A percentile compares a stretch with the other conserved stretches of the same genome.
Conservation (phyloP, 2,113 vertebrate genomes). For the Muntiacus muntjak region DNA sequence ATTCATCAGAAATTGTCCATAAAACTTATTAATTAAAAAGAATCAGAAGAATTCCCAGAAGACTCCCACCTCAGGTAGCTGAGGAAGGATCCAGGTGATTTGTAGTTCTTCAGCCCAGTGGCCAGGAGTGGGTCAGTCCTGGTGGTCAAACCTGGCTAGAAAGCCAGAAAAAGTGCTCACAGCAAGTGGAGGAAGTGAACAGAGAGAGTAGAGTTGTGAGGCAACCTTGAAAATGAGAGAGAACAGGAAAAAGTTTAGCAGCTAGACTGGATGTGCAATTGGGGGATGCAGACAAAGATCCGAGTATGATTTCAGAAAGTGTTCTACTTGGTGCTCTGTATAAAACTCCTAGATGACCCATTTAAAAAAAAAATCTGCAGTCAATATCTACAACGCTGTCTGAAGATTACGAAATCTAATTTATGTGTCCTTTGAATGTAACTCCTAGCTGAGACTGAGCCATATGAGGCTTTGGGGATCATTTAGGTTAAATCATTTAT, state of each 20-base stretch:
- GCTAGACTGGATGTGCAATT: neutral
- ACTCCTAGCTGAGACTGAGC: neutral
- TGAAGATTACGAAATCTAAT: neutral
- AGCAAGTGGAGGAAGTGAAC: neutral
- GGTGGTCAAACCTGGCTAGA: neutral
- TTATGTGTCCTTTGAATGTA: neutral
- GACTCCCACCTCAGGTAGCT: neutral
- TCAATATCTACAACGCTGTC: neutral
- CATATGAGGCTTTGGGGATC: neutral
- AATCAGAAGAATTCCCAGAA: neutral
- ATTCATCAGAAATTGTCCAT: neutral
- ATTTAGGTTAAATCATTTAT: conserved; percentile 29
- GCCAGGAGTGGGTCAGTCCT: neutral
- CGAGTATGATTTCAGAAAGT: conserved; percentile 14
- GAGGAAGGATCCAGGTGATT: neutral
- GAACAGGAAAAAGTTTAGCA: neutral
- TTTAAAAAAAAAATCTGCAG: neutral
- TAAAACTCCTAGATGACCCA: neutral
- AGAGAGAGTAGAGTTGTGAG: neutral
- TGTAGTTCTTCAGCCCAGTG: neutral
- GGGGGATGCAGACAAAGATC: neutral
- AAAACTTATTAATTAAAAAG: neutral
- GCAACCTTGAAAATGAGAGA: neutral
- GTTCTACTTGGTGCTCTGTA: neutral
- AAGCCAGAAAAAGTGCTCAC: neutral